Evolutionary conservation across 1,140 invertebrate genomes (phyloP).

Genomic region (Microvelia longipes): DNA sequence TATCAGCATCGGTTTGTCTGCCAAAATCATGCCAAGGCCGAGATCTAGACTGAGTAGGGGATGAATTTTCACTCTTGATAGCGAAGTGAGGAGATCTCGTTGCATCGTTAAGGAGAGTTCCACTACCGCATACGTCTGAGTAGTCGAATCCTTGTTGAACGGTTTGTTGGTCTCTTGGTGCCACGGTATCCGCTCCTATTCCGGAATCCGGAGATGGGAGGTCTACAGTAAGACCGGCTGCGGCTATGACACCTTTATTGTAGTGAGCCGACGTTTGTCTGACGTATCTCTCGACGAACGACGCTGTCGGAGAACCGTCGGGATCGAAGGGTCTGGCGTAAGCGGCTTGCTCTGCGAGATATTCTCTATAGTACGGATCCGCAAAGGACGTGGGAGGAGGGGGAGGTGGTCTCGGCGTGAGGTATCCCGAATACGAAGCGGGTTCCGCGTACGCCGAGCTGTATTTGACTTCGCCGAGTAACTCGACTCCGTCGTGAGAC

Average conservation of each 20-base stretch:
- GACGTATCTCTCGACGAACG: conserved; percentile 41
- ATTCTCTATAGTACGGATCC: conserved; percentile 32
- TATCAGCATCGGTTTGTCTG: conserved; percentile 80
- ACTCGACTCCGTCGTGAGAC: conserved; percentile 25
- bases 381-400: conserved; percentile 24
- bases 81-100: conserved; percentile 34
- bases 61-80: conserved; percentile 26
- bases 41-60: conserved; percentile 43
- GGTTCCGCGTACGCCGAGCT: conserved; percentile 34
- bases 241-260: conserved; percentile 35
- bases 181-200: conserved; percentile 78
- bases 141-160: conserved; percentile 86
- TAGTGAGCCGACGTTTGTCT: conserved; percentile 35
- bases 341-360: conserved; percentile 31
- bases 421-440: conserved; percentile 26
- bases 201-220: conserved; percentile 81
- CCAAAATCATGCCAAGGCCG: conserved; percentile 83
- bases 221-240: conserved; percentile 68
- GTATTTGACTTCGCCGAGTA: conserved; percentile 36
- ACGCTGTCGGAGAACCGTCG: conserved; percentile 28
- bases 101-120: conserved; percentile 28
- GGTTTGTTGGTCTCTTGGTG: conserved; percentile 69
- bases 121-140: conserved; percentile 57
- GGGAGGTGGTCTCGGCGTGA: conserved; percentile 24
- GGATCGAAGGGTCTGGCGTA: conserved; percentile 35